Conservation (phyloP, 2,113 vertebrate species). For the Paramormyrops kingsleyae region DNA sequence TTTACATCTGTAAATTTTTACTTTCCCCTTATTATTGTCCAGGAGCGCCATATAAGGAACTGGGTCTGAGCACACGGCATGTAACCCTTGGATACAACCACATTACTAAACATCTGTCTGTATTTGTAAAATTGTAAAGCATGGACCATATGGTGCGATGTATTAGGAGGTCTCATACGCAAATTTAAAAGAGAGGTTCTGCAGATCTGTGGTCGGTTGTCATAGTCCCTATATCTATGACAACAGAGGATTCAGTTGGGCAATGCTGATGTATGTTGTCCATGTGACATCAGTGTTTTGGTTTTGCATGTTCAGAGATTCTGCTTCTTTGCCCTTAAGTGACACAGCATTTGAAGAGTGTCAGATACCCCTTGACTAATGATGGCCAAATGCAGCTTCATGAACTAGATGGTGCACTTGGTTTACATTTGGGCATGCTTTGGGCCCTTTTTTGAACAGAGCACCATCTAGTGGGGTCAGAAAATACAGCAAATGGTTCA, state of each 20-base stretch:
- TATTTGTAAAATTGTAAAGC: not conserved
- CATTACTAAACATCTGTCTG: not conserved
- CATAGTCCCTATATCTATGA: constrained; percentile 9
- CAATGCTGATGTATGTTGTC: not conserved
- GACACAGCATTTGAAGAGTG: not conserved
- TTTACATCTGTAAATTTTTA: not conserved
- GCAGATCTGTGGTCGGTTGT: not conserved
- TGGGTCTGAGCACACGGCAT: not conserved
- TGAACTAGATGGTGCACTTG: no score
- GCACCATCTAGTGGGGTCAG: no score
- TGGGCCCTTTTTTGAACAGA: no score
- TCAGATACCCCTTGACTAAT: not conserved
- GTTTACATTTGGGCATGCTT: no score
- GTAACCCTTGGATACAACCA: not conserved
- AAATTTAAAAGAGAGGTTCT: not conserved
- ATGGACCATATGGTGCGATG: not conserved
- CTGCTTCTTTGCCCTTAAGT: not conserved
- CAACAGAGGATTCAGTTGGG: not conserved
- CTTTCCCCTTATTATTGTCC: not conserved
- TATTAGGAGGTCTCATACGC: not conserved
- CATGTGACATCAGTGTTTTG: not conserved
- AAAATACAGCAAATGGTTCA: no score
- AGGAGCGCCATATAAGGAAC: not conserved
- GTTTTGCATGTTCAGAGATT: not conserved
- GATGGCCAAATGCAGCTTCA: no score